Conservation (phyloP, 2,888 invertebrate genomes). For the Pocota personata region DNA sequence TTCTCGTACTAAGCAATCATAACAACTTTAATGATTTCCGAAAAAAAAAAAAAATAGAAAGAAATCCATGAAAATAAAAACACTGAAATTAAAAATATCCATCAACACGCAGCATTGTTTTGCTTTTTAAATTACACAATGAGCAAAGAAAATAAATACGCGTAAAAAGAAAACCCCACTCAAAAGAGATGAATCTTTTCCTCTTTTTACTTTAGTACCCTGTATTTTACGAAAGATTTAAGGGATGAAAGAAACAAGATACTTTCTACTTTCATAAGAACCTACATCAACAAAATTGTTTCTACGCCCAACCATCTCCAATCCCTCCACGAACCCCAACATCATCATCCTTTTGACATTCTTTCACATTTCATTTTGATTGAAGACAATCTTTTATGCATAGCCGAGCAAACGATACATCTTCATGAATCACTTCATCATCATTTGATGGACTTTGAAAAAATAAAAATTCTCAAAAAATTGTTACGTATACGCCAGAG, state of each 20-base stretch:
- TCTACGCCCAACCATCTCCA: neutral
- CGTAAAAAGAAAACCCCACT: neutral
- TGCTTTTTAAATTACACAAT: neutral
- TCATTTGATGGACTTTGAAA: slow-evolving; percentile 24
- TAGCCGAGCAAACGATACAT: slow-evolving; percentile 26
- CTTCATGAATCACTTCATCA: slow-evolving; percentile 35
- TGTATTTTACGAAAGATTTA: neutral
- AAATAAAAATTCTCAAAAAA: slow-evolving; percentile 7
- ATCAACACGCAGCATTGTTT: neutral
- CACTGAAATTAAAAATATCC: neutral
- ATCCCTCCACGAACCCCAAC: neutral
- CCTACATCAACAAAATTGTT: slow-evolving; percentile 60
- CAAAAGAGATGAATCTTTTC: neutral
- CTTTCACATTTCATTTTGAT: slow-evolving; percentile 41
- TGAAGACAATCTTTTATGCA: slow-evolving; percentile 54
- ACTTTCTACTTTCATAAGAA: slow-evolving; percentile 1
- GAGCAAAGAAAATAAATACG: neutral
- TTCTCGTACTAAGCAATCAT: neutral
- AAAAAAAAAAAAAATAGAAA: neutral
- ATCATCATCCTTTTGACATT: slow-evolving; percentile 27
- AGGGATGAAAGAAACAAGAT: slow-evolving; percentile 25
- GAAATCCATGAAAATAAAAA: neutral
- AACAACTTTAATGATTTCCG: neutral
- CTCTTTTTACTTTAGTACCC: neutral
- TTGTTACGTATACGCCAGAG: slow-evolving; percentile 49